Evolutionary conservation across 2,113 vertebrate species (phyloP), one percentile per base, ranked within the genome.

Genomic region (Menura novaehollandiae): DNA sequence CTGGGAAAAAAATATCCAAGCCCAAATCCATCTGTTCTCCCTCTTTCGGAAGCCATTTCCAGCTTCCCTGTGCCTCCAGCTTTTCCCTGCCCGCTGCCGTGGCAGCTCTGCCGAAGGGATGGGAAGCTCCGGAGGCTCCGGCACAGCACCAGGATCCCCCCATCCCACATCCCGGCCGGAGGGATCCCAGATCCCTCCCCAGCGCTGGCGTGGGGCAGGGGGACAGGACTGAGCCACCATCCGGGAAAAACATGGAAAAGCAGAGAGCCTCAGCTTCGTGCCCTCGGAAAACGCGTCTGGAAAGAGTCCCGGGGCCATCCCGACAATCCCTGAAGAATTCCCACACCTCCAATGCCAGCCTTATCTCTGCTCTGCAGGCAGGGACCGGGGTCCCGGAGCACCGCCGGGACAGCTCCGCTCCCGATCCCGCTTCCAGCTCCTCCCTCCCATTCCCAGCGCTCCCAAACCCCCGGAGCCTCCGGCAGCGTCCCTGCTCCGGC

Each of bases 341-440:
- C 66, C 69, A 58, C 58, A 0, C 43, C 4, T 1, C 43, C 63
- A 6, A 5, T 0, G 3, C 10, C 87, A 51, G 7, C 60, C 87
- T 78, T 41, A 56, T 16, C 83, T 32, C 4, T 0, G 3, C n/a
- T 0, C 8, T 2, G 1, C 69, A 51, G 62, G 53, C 72, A 3
- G 53, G 53, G 49, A 55, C 5, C 15, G 10, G 2, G 32, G 49
- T 16, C 33, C 63, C 0, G 0, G 19, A 64, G 64, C 52, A 47
- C 66, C 6, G 0, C 39, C 0, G 4, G 56, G 67, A 53, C 11
- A 10, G 23, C 16, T 30, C 55, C 0, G 0, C 2, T 68, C 49
- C 83, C 0, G 0, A 6, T 9, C 18, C 79, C 51, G 15, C 13
- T 52, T 4, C 74, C 53, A 64, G 30, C 5, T 20, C 44, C 51